phyloP scores from a whole-genome alignment of 1,140 invertebrate genomes.

The Tetraneura akinire region DNA sequence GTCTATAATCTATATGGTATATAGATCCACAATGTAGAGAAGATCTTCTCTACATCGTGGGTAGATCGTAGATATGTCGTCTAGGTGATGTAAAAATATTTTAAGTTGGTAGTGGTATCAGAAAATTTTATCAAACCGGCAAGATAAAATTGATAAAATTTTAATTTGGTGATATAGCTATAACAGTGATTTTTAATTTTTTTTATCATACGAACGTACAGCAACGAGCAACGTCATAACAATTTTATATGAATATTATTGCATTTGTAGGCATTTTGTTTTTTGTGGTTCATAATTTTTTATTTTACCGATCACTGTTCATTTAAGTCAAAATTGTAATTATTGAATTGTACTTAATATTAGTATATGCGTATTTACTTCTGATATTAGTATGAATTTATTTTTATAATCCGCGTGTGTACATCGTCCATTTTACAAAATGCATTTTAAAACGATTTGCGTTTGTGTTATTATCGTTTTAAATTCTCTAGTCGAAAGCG shows the following conservation, averaged over 20 bases:
- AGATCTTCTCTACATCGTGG: too few relatives aligned
- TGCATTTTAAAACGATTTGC: constrained; percentile 27
- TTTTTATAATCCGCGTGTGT: not conserved
- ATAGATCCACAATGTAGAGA: too few relatives aligned
- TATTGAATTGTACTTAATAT: not conserved
- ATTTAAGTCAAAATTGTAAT: not conserved
- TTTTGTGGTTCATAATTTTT: not conserved
- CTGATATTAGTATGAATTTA: not conserved
- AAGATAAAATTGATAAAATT: not conserved
- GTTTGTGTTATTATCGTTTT: constrained; percentile 18
- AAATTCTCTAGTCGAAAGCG: constrained; percentile 1
- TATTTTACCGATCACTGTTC: not conserved
- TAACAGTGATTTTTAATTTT: too few relatives aligned
- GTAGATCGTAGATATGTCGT: too few relatives aligned
- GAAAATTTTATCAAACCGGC: constrained; percentile 19
- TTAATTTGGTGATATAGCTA: not conserved
- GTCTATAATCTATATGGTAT: too few relatives aligned
- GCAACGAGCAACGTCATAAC: constrained; percentile 28
- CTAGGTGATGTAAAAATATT: too few relatives aligned
- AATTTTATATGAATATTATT: not conserved
- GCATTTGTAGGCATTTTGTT: not conserved
- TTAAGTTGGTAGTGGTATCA: not conserved
- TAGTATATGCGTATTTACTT: not conserved
- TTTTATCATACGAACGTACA: constrained; percentile 22
- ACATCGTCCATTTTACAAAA: not conserved